Percentiles rank a stretch among this genome's conserved stretches.
These are phyloP conservation scores for Bombyx huttoni DNA, from an alignment of 2,888 invertebrate species.

Conservation along the genomic window DNA sequence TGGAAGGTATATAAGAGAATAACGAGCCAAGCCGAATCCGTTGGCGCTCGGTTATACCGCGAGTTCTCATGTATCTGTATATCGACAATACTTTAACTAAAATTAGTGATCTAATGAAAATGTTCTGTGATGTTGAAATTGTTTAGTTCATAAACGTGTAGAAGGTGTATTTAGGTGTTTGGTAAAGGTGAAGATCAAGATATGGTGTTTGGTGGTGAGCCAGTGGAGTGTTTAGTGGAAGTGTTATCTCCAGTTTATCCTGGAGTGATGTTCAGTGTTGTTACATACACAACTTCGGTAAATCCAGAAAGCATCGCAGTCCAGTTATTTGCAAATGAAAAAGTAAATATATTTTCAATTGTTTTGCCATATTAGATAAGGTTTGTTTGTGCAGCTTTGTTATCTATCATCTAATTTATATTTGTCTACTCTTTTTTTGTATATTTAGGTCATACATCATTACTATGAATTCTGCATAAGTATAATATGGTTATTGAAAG, in stretches of 20 bases:
- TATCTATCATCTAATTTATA: constrained; percentile 13
- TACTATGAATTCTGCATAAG: background rate
- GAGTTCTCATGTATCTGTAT: constrained; percentile 50
- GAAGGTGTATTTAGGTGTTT: constrained; percentile 62
- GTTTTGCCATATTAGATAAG: constrained; percentile 37
- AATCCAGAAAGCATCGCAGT: constrained; percentile 1
- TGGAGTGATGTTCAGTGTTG: constrained; percentile 40
- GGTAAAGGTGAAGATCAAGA: constrained; percentile 40
- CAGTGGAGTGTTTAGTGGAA: constrained; percentile 46
- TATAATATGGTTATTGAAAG: background rate
- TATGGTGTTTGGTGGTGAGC: constrained; percentile 52
- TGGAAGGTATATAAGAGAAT: constrained; percentile 82
- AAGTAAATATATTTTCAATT: constrained; percentile 63
- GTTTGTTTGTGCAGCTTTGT: constrained; percentile 33
- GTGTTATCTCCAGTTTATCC: constrained; percentile 30
- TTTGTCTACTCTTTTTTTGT: constrained; percentile 7
- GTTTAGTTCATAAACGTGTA: constrained; percentile 52
- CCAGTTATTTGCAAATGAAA: constrained; percentile 12
- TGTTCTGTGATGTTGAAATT: constrained; percentile 52
- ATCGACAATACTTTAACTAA: constrained; percentile 73
- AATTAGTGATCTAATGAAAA: constrained; percentile 60
- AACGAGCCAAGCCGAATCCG: constrained; percentile 61
- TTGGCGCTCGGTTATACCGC: constrained; percentile 43
- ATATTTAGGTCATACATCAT: constrained; percentile 3
- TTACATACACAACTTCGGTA: constrained; percentile 14